A percentile compares a stretch with the other conserved stretches of the same genome.
Evolutionary conservation across 35 echinoderm and acorn worm species (phyloP).

Genomic region (Ptychodera flava): DNA sequence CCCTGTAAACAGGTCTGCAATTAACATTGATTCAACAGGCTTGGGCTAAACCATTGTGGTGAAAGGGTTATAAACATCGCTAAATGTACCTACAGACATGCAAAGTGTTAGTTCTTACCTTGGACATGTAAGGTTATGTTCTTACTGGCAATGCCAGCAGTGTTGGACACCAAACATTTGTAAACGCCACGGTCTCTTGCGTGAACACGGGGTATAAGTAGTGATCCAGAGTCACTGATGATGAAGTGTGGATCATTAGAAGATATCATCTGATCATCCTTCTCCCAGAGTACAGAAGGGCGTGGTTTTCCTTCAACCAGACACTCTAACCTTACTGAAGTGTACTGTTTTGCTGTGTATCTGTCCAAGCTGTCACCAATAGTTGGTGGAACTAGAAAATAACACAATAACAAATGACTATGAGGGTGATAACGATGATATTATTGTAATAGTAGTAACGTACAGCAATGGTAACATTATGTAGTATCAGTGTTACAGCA

Average conservation of each 20-base stretch:
- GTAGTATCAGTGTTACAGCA: too few species aligned
- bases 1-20: too few species aligned
- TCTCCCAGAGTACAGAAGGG: slow-evolving; percentile 69
- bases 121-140: slow-evolving; percentile 47
- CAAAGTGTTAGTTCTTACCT: too few species aligned
- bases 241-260: slow-evolving; percentile 17
- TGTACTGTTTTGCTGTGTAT: slow-evolving; percentile 19
- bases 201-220: slow-evolving; percentile 36
- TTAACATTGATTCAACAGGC: too few species aligned
- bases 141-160: slow-evolving; percentile 43
- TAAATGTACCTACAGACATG: too few species aligned
- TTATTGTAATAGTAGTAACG: too few species aligned
- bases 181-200: slow-evolving; percentile 47
- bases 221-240: slow-evolving; percentile 41
- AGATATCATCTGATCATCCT: slow-evolving; percentile 50
- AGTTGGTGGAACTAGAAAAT: slow-evolving; percentile 60
- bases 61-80: too few species aligned
- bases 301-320: slow-evolving; percentile 52
- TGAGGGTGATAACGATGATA: too few species aligned
- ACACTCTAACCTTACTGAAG: slow-evolving; percentile 49
- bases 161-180: slow-evolving; percentile 65
- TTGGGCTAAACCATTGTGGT: too few species aligned
- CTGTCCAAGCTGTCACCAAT: slow-evolving; percentile 23
- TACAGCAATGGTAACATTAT: too few species aligned
- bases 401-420: too few species aligned